Evolutionary conservation across 2,797 vertebrate species (phyloP), one percentile per base, ranked within the genome.

Genomic region (Naso thynnoides): DNA sequence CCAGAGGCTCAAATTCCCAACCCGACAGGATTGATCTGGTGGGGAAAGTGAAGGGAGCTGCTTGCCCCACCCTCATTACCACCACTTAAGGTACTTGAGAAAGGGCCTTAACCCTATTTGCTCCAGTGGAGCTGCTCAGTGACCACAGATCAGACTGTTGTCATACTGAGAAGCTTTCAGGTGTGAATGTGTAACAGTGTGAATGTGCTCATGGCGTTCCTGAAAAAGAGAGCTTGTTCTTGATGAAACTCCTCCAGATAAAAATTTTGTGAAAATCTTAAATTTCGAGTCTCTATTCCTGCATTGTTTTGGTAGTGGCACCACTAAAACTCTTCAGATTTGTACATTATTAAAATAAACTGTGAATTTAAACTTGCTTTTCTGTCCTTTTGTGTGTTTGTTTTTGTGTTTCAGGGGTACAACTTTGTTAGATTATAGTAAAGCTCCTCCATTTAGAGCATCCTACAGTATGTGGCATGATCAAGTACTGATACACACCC

Each of bases 151-250:
- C 24, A 50, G n/a, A 27, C 8, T 52, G 49, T 49, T 23, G 14
- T 49, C 26, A 14, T 49, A 15, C 6, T 49, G 47, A 18, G 14
- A 16, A 19, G 49, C 26, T 52, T 52, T 26, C 16, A 52, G 48
- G 48, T 49, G 48, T 50, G 14, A 50, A 26, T 50, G 48, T 50
- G 24, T 49, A 49, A 26, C 48, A 26, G 24, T 27, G 48, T 49
- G 24, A 49, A 49, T 7, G 23, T 50, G 24, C 26, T 50, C 24
- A 50, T 9, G 24, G 14, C 2, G 24, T 26, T 50, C 21, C 33
- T 33, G 33, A 47, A 47, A 47, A 47, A 47, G n/a, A n/a, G n/a
- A n/a, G n/a, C n/a, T n/a, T n/a, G n/a, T n/a, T n/a, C n/a, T n/a
- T n/a, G n/a, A n/a, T n/a, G 23, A 21, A 47, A 5, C 45, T n/a